Evolutionary conservation across 2,113 vertebrate genomes (phyloP).

Genomic region (Esox niger): DNA sequence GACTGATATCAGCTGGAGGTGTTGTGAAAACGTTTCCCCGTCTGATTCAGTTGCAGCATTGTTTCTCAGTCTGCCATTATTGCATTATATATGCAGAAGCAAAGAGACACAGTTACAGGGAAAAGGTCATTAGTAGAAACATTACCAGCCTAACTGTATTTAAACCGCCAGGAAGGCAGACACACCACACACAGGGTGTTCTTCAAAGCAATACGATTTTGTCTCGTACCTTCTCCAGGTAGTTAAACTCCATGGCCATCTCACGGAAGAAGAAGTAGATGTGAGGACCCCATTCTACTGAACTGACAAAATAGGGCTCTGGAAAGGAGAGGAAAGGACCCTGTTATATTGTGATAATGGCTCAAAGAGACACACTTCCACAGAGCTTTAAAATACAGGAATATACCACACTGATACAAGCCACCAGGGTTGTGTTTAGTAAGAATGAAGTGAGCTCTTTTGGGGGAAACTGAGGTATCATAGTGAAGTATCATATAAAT

Average conservation of each 20-base stretch:
- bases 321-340: conserved; percentile 1
- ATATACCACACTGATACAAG: too few species aligned
- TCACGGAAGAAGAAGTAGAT: conserved; percentile 98
- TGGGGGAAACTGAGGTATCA: too few species aligned
- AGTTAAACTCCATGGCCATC: conserved; percentile 98
- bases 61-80: conserved; percentile 15
- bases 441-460: too few species aligned
- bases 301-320: conserved; percentile 93
- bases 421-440: too few species aligned
- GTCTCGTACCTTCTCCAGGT: conserved; percentile 87
- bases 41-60: conserved; percentile 31
- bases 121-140: conserved; percentile 35
- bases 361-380: not conserved
- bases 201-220: not conserved
- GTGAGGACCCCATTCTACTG: conserved; percentile 90
- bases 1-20: not conserved
- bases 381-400: not conserved
- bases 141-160: conserved; percentile 31
- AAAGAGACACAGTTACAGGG: conserved; percentile 19
- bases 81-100: conserved; percentile 41
- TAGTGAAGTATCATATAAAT: too few species aligned
- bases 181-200: not conserved
- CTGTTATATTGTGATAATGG: not conserved
- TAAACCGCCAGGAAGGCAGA: conserved; percentile 14
- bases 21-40: not conserved